phyloP scores from a whole-genome alignment of 30 jellyfish, hydroid and myxozoan genomes.

The Kudoa iwatai region DNA sequence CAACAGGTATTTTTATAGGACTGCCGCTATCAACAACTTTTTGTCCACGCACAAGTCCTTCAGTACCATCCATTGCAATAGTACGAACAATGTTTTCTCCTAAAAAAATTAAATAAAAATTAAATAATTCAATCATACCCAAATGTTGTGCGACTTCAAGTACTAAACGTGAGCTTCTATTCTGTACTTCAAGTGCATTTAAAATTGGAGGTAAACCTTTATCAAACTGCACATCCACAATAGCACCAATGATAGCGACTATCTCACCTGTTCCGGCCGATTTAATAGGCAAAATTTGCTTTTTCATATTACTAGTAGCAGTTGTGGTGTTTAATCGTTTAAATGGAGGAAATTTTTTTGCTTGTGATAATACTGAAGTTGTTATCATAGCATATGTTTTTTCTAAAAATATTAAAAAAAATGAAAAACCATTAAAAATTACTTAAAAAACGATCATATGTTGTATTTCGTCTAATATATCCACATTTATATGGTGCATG shows the following conservation, averaged over 20 bases:
- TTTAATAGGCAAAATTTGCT: too few relatives aligned
- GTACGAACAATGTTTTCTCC: conserved; percentile 98
- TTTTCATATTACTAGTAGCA: too few relatives aligned
- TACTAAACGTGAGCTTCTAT: conserved; percentile 47
- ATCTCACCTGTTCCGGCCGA: conserved; percentile 20
- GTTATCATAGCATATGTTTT: too few relatives aligned
- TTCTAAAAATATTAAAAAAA: too few relatives aligned
- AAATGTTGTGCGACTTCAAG: conserved; percentile 97
- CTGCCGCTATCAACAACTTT: conserved; percentile 55
- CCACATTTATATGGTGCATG: too few relatives aligned
- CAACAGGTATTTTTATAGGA: conserved; percentile 90
- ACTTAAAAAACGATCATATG: too few relatives aligned
- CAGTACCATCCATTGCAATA: conserved; percentile 99
- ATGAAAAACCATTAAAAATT: too few relatives aligned
- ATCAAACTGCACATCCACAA: conserved; percentile 95
- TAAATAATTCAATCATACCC: conserved; percentile 8
- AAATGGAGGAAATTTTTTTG: too few relatives aligned
- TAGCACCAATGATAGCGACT: conserved; percentile 99
- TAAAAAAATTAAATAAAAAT: conserved; percentile 1
- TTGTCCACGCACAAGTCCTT: conserved; percentile 93
- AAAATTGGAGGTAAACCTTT: conserved; percentile 63
- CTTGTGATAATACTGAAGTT: too few relatives aligned
- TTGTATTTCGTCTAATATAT: too few relatives aligned
- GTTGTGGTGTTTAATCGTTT: too few relatives aligned
- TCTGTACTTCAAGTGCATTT: conserved; percentile 84